Base-by-base conservation (phyloP, 2,113 vertebrate genomes). In the Syrrhaptes paradoxus region DNA sequence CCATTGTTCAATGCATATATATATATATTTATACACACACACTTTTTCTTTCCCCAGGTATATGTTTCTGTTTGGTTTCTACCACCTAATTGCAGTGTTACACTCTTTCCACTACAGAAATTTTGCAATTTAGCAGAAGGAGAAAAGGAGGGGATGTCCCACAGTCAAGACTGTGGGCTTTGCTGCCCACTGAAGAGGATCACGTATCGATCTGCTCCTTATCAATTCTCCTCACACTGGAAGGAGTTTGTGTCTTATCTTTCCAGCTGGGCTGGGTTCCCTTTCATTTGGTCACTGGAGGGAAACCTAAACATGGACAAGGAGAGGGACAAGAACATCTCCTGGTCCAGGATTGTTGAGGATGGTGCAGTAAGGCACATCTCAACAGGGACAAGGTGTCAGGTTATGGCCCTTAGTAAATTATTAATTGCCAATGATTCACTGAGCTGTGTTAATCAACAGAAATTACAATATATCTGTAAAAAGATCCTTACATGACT, bases 181-280 rank as follows among this genome's bases (percentile, higher is more conserved):
- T 59, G 54, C 57, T 96, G 90, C 71, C 78, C 66, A n/a, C 58
- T 91, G 91, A 85, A 94, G 87, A 77, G 87, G 81, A 95, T 94
- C 89, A 32, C 6, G 28, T 93, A 97, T 94, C 5, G 89, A 95
- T 92, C 81, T 66, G 70, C 43, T 94, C 67, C 85, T 89, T 96
- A 94, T 96, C 93, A 97, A 86, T 94, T 87, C 62, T 92, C 52
- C 94, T 89, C 84, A 93, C 74, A 61, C 66, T 79, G 91, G 77
- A 93, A 85, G 67, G 46, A 96, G n/a, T 17, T 57, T 90, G 82
- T 3, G 2, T 63, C 93, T 96, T 97, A 96, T 96, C 92, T 96
- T 96, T 95, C 84, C 87, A 91, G 74, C 26, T 7, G 20, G 85
- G 29, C 62, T 93, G 90, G 74, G 71, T 70, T 94, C 36, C 58